A percentile compares a stretch with the other conserved stretches of the same genome.
These are phyloP conservation scores for Drymodes brunneopygia DNA, from an alignment of 2,113 vertebrate species.

Conservation along the genomic window DNA sequence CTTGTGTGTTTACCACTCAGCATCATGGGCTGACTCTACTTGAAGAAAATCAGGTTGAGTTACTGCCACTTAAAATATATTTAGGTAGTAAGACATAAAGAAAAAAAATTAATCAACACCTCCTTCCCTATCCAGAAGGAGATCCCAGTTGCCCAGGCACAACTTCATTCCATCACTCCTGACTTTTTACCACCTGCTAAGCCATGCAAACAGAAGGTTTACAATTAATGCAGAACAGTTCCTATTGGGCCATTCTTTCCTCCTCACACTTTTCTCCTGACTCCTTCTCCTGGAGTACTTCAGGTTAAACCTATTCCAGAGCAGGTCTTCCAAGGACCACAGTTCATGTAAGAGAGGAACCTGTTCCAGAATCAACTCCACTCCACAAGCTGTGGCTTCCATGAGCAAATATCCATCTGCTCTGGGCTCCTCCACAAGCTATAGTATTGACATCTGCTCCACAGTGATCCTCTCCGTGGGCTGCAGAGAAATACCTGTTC, in stretches of 20 bases:
- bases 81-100: neutral
- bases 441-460: neutral
- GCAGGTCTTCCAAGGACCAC: neutral
- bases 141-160: neutral
- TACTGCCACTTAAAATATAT: neutral
- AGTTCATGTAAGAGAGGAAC: neutral
- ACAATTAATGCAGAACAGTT: neutral
- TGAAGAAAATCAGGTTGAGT: neutral
- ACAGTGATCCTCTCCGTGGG: neutral
- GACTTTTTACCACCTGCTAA: neutral
- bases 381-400: neutral
- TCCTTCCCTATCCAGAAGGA: neutral
- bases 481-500: neutral
- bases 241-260: neutral
- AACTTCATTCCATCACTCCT: neutral
- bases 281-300: too few relatives aligned
- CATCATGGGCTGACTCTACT: fast-evolving
- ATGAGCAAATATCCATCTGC: neutral
- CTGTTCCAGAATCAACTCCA: neutral
- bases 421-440: neutral
- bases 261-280: neutral
- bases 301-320: neutral
- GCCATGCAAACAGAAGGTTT: fast-evolving
- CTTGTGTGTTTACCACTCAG: neutral
- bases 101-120: neutral